Conservation (phyloP, 2,888 invertebrate genomes). For the Platynereis dumerilii region DNA sequence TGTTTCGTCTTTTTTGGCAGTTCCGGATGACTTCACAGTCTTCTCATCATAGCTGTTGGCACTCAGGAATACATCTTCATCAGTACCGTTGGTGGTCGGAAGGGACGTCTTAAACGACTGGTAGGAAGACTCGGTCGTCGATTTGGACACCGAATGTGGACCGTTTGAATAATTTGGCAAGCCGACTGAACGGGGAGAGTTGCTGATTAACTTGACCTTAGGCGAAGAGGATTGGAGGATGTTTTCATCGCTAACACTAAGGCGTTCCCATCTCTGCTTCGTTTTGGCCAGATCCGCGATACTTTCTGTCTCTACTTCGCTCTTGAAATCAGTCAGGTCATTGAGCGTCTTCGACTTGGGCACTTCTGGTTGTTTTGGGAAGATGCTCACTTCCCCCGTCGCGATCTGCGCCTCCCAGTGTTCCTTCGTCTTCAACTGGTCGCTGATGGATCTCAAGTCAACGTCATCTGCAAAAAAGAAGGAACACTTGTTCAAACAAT, state of each 20-base stretch:
- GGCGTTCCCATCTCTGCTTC: conserved; percentile 17
- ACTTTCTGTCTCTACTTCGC: conserved; percentile 17
- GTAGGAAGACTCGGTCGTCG: no score
- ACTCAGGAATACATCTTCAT: conserved; percentile 27
- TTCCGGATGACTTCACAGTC: background rate
- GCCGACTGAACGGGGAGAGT: background rate
- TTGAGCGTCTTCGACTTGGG: conserved; percentile 3
- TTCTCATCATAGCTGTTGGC: conserved; percentile 17
- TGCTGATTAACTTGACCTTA: background rate
- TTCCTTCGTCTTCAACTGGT: conserved; percentile 22
- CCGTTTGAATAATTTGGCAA: background rate
- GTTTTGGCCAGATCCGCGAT: conserved; percentile 12
- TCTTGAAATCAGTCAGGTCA: conserved; percentile 17
- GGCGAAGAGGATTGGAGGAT: background rate
- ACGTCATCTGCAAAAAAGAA: conserved; percentile 23
- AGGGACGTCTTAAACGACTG: no score
- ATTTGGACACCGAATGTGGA: no score
- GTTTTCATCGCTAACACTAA: background rate
- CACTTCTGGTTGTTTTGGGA: conserved; percentile 20
- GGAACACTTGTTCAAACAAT: background rate
- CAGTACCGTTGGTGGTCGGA: conserved; percentile 23
- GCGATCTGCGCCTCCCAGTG: conserved; percentile 27
- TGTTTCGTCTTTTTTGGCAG: background rate
- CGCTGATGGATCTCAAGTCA: conserved; percentile 22
- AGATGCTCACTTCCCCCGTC: conserved; percentile 18